Evolutionary conservation across 2,797 vertebrate genomes (phyloP).

Genomic region (Pangasius djambal): DNA sequence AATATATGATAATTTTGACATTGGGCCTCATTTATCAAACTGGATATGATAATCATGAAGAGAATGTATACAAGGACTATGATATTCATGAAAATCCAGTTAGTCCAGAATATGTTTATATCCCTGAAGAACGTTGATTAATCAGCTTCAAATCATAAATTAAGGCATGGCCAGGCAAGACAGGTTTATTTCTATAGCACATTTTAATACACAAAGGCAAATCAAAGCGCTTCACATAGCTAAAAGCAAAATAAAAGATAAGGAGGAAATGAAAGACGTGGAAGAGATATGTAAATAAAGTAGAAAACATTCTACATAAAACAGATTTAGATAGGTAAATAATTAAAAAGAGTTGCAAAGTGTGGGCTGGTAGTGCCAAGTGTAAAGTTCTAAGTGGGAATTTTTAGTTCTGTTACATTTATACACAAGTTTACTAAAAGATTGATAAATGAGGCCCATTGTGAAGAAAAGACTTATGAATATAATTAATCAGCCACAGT

Average conservation of each 20-base stretch:
- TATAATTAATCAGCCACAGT: neutral
- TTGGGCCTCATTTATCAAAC: slow-evolving; percentile 5
- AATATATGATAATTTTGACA: neutral
- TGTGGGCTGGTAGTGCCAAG: neutral
- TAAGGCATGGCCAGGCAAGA: neutral
- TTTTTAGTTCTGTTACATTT: neutral
- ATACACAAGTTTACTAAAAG: neutral
- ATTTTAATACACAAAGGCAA: neutral
- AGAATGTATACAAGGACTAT: neutral
- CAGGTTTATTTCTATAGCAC: neutral
- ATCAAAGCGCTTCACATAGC: neutral
- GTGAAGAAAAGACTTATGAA: too few relatives aligned
- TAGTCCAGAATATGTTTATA: neutral
- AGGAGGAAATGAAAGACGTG: neutral
- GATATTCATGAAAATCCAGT: neutral
- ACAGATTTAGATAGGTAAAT: neutral
- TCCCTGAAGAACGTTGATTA: neutral
- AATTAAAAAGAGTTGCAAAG: neutral
- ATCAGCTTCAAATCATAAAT: neutral
- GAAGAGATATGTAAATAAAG: neutral
- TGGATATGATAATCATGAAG: neutral
- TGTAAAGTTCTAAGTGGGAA: neutral
- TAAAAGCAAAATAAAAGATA: neutral
- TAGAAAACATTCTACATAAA: neutral
- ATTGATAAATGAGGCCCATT: neutral